A percentile compares a stretch with the other conserved stretches of the same genome.
Evolutionary conservation across 2,888 invertebrate species (phyloP).

Genomic region (Empis livida): DNA sequence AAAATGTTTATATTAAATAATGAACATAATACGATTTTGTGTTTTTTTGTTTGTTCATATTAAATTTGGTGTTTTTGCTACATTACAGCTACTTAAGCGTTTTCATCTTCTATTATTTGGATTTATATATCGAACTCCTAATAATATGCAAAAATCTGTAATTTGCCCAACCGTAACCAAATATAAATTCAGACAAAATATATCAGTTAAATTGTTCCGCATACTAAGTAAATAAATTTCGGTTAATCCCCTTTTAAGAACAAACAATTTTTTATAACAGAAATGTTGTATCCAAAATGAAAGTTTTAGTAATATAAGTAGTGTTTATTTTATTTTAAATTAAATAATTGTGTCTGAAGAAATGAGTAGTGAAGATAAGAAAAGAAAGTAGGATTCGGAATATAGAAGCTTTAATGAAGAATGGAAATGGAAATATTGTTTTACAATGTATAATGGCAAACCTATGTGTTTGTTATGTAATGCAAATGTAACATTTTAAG

Average conservation of each 20-base stretch:
- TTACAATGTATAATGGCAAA: background rate
- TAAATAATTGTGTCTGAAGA: too few species aligned
- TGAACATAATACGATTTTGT: too few species aligned
- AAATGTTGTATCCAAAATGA: background rate
- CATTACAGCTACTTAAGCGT: background rate
- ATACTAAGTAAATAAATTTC: background rate
- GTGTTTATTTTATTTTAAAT: too few species aligned
- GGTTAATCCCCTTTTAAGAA: background rate
- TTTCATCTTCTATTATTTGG: background rate
- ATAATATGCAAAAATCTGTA: background rate
- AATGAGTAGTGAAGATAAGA: background rate
- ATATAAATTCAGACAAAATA: too few species aligned
- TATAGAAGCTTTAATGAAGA: too few species aligned
- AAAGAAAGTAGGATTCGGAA: background rate
- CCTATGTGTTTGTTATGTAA: background rate
- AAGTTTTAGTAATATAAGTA: background rate
- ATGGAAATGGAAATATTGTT: background rate
- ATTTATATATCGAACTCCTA: background rate
- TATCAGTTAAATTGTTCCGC: background rate
- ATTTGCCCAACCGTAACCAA: too few species aligned
- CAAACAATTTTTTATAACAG: background rate
- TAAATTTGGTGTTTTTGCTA: background rate
- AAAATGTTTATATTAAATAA: too few species aligned
- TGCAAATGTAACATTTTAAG: constrained; percentile 1
- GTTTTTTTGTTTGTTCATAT: too few species aligned